Evolutionary conservation across 2,113 vertebrate species (phyloP).

Genomic region (Formicarius rufipectus): DNA sequence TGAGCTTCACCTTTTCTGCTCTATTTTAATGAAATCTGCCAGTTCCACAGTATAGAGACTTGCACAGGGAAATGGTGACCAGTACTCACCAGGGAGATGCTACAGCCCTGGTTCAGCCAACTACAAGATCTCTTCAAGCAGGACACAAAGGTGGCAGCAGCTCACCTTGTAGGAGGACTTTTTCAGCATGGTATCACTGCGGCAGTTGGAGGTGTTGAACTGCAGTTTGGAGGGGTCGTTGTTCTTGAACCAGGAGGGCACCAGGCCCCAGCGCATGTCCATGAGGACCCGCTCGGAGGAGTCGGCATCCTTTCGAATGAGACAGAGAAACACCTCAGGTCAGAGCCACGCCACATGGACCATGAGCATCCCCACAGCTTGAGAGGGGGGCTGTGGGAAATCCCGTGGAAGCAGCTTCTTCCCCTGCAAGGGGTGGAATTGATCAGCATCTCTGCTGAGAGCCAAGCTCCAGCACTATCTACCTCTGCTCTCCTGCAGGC

Average conservation of each 20-base stretch:
- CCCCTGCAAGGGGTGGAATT: background rate
- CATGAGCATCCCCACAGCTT: background rate
- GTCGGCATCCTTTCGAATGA: conserved; percentile 77
- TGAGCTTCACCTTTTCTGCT: background rate
- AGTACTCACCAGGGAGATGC: background rate
- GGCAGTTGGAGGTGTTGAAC: conserved; percentile 91
- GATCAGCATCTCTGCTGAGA: background rate
- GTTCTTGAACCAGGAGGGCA: conserved; percentile 92
- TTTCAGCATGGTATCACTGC: conserved; percentile 88
- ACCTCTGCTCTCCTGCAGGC: background rate
- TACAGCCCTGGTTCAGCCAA: background rate
- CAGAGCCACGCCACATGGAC: rapidly evolving
- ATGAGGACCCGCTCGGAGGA: conserved; percentile 86
- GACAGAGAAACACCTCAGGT: background rate
- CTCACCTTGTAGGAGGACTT: conserved; percentile 91
- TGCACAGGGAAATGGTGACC: background rate
- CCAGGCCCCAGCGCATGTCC: conserved; percentile 94
- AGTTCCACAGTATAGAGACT: background rate
- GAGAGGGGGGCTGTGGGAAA: background rate
- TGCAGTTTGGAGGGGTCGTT: conserved; percentile 85
- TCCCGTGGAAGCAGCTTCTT: background rate
- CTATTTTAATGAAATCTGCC: background rate
- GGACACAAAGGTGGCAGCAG: background rate
- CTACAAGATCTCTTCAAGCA: background rate
- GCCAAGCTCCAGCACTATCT: background rate